Conservation (phyloP, 2,113 vertebrate genomes). For the Nothoprocta pentlandii region DNA sequence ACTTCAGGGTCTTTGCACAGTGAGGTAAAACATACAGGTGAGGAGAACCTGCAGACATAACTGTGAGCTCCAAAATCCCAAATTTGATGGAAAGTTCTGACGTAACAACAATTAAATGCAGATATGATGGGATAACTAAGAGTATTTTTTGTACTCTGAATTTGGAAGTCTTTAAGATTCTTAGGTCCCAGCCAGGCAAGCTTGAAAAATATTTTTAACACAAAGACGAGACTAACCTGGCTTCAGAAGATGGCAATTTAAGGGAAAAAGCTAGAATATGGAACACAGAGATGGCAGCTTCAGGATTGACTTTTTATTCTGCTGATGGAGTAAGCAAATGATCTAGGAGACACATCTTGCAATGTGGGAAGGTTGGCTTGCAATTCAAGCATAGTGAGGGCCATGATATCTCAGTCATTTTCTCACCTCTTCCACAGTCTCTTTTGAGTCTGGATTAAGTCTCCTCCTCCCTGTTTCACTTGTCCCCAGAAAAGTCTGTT, state of each 20-base stretch:
- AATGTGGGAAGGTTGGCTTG: neutral
- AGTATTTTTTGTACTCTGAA: neutral
- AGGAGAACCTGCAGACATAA: neutral
- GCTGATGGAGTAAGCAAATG: neutral
- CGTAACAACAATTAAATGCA: neutral
- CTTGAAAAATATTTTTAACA: neutral
- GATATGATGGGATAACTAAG: neutral
- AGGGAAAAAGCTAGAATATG: neutral
- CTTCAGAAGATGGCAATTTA: neutral
- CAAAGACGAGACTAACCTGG: neutral
- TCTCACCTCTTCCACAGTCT: neutral
- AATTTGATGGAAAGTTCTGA: neutral
- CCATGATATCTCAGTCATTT: neutral
- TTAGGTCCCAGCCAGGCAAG: neutral
- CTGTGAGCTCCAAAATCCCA: accelerated
- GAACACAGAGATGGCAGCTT: neutral
- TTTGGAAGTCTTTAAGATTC: neutral
- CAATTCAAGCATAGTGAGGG: neutral
- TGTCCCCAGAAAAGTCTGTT: neutral
- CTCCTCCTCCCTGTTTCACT: neutral
- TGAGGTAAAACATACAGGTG: accelerated
- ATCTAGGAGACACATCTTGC: neutral
- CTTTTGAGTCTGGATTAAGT: neutral
- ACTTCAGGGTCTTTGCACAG: accelerated
- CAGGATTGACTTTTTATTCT: neutral